phyloP scores from a whole-genome alignment of 2,888 invertebrate genomes.

The Boloria euphrosyne region DNA sequence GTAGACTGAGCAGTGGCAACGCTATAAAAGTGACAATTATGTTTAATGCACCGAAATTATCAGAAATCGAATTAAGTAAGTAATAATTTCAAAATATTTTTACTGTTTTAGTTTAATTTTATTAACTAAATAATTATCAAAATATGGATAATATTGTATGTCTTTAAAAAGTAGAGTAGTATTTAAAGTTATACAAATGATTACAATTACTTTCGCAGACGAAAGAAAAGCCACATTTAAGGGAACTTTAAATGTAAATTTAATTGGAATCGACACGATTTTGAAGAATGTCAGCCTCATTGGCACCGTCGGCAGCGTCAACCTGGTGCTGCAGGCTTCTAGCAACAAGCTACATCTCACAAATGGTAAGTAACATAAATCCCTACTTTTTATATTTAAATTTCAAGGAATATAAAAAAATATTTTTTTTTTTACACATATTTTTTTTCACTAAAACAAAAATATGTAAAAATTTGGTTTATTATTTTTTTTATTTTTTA shows the following conservation, averaged over 20 bases:
- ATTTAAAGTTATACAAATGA: too few species aligned
- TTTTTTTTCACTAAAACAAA: too few species aligned
- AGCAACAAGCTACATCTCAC: constrained; percentile 53
- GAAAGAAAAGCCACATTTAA: constrained; percentile 49
- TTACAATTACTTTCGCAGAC: constrained; percentile 29
- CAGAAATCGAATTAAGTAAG: constrained; percentile 58
- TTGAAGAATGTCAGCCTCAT: constrained; percentile 61
- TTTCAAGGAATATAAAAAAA: too few species aligned
- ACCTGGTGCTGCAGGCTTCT: constrained; percentile 52
- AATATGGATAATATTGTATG: not conserved
- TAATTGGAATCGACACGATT: constrained; percentile 60
- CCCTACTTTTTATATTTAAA: not conserved
- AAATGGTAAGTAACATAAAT: constrained; percentile 51
- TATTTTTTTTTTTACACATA: too few species aligned
- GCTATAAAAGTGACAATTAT: constrained; percentile 65
- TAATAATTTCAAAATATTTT: constrained; percentile 16
- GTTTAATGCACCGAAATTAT: constrained; percentile 62
- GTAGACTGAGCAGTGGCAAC: constrained; percentile 63
- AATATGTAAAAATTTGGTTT: too few species aligned
- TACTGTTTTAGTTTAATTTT: not conserved
- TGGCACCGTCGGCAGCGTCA: constrained; percentile 60
- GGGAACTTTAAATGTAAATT: constrained; percentile 60
- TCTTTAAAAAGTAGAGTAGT: too few species aligned
- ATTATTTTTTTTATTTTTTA: too few species aligned
- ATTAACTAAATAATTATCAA: not conserved